These are phyloP conservation scores for Sphaeramia orbicularis DNA, from an alignment of 2,797 vertebrate genomes.

Conservation along the genomic window DNA sequence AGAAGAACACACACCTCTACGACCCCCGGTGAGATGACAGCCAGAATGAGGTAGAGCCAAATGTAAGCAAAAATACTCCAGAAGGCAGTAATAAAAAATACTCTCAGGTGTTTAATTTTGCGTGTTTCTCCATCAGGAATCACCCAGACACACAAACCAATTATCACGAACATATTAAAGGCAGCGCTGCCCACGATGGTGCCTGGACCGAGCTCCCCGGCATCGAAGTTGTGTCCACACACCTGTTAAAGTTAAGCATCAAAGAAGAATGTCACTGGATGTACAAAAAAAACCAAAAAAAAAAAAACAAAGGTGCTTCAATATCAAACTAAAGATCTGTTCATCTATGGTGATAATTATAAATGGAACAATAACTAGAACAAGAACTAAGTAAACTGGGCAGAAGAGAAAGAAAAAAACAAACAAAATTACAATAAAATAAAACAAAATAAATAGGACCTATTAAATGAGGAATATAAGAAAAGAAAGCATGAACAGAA, in stretches of 20 bases:
- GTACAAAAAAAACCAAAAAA: background rate
- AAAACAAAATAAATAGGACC: no score
- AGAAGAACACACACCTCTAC: constrained; percentile 81
- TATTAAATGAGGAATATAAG: no score
- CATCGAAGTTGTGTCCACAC: constrained; percentile 93
- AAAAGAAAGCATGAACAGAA: no score
- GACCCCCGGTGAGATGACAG: constrained; percentile 92
- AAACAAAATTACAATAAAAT: no score
- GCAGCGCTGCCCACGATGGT: constrained; percentile 97
- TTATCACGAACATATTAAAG: constrained; percentile 98
- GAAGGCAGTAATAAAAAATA: constrained; percentile 94
- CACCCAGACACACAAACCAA: constrained; percentile 92
- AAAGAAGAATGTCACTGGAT: constrained; percentile 8
- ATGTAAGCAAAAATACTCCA: constrained; percentile 98
- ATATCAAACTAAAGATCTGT: no score
- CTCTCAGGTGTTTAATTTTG: constrained; percentile 93
- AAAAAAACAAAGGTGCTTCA: no score
- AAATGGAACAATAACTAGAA: no score
- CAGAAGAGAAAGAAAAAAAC: no score
- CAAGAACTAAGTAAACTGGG: no score
- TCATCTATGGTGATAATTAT: no score
- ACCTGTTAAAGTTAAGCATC: constrained; percentile 70
- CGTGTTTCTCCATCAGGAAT: constrained; percentile 91
- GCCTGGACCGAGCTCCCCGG: constrained; percentile 91
- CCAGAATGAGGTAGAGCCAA: constrained; percentile 95